Conservation (phyloP, 2,113 vertebrate genomes). For the Perca fluviatilis region DNA sequence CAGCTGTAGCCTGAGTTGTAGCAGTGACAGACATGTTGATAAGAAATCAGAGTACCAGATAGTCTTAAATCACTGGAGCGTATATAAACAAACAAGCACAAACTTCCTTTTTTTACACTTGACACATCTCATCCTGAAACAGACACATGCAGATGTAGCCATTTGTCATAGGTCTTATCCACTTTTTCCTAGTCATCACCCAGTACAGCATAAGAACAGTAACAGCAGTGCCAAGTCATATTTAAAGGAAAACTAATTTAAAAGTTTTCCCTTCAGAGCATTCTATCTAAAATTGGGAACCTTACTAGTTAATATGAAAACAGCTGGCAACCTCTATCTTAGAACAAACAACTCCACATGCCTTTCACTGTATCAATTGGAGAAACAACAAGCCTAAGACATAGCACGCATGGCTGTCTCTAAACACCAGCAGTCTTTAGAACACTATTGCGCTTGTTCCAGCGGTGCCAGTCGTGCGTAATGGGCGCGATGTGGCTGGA, state of each 20-base stretch:
- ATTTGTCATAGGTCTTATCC: neutral
- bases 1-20: neutral
- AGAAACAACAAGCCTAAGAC: neutral
- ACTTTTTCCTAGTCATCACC: neutral
- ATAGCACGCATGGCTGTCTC: neutral
- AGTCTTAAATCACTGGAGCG: neutral
- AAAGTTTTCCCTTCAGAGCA: neutral
- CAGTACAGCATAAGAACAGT: neutral
- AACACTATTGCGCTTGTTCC: conserved; percentile 29
- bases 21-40: conserved; percentile 20
- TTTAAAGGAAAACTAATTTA: neutral
- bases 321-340: neutral
- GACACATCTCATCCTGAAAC: neutral
- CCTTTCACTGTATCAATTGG: neutral
- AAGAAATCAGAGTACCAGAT: conserved; percentile 22
- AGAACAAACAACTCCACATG: neutral
- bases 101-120: neutral
- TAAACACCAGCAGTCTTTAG: neutral
- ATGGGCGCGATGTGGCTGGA: conserved; percentile 41
- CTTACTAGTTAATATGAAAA: neutral
- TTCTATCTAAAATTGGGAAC: neutral
- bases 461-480: conserved; percentile 60
- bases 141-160: neutral
- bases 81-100: conserved; percentile 2
- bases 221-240: neutral